phyloP scores from a whole-genome alignment of 2,888 invertebrate species.

The Eulithis prunata region DNA sequence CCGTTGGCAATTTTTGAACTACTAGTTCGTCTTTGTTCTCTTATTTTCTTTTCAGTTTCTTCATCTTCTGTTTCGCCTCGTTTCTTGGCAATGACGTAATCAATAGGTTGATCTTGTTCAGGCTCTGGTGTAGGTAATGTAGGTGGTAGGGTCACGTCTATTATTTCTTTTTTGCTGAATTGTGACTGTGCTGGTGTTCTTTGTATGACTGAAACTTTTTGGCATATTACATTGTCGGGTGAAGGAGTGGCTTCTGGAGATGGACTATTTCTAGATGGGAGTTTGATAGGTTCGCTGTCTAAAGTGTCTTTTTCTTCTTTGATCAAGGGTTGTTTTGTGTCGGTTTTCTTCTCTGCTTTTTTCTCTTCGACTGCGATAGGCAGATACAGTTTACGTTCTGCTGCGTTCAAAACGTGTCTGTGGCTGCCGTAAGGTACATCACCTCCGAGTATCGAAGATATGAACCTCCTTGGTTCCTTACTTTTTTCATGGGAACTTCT shows the following conservation, averaged over 20 bases:
- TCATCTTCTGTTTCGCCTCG: conserved; percentile 88
- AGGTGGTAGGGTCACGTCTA: conserved; percentile 80
- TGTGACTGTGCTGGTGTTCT: conserved; percentile 87
- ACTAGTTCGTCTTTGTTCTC: conserved; percentile 88
- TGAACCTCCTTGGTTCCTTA: conserved; percentile 86
- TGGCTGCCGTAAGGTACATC: conserved; percentile 92
- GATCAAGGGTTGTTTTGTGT: conserved; percentile 78
- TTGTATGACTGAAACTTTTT: conserved; percentile 91
- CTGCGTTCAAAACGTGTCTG: conserved; percentile 90
- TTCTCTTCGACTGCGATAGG: conserved; percentile 85
- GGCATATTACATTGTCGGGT: conserved; percentile 88
- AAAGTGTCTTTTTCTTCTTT: conserved; percentile 87
- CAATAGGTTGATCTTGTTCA: conserved; percentile 94
- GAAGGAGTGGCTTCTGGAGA: conserved; percentile 84
- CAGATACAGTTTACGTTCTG: conserved; percentile 91
- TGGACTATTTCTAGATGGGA: conserved; percentile 79
- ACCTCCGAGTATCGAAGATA: conserved; percentile 92
- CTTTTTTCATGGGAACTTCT: conserved; percentile 65
- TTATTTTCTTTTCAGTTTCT: conserved; percentile 87
- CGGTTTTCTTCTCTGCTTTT: conserved; percentile 68
- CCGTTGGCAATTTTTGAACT: conserved; percentile 87
- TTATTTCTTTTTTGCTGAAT: conserved; percentile 75
- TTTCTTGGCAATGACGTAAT: conserved; percentile 94
- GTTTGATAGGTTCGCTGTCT: conserved; percentile 86
- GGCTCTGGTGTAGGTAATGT: conserved; percentile 84